phyloP scores from a whole-genome alignment of 2,113 vertebrate genomes.

The Scomber colias region DNA sequence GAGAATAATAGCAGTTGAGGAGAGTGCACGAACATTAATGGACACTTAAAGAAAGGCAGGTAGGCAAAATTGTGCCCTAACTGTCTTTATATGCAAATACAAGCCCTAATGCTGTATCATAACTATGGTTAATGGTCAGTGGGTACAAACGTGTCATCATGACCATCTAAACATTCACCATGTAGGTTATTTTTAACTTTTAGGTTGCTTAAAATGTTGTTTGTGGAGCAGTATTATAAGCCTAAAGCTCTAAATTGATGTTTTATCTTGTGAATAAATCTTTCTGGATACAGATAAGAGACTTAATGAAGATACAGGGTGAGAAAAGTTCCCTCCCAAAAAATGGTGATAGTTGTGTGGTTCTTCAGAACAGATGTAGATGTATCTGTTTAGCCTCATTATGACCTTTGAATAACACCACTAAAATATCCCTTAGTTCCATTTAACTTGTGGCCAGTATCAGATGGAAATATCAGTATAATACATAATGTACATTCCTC shows the following conservation, averaged over 20 bases:
- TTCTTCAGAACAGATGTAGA: background rate
- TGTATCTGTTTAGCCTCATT: too few relatives aligned
- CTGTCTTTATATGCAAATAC: background rate
- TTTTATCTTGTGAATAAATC: background rate
- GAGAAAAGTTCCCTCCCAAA: background rate
- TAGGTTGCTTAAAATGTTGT: background rate
- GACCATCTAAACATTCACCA: background rate
- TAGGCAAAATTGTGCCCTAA: background rate
- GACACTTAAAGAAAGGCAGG: conserved; percentile 4
- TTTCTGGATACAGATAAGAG: background rate
- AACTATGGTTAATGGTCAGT: too few relatives aligned
- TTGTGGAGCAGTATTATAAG: background rate
- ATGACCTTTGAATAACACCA: background rate
- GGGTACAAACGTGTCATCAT: too few relatives aligned
- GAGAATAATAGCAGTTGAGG: background rate
- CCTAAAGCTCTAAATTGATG: background rate
- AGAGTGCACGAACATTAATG: conserved; percentile 26
- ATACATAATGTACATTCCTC: background rate
- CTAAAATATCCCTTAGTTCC: background rate
- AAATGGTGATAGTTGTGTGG: background rate
- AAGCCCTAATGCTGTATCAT: too few relatives aligned
- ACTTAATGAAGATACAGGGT: background rate
- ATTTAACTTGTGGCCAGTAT: background rate
- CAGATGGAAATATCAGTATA: background rate
- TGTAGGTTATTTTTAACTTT: background rate